Conservation (phyloP, 1,140 invertebrate species). For the Drosophila chauvacae region DNA sequence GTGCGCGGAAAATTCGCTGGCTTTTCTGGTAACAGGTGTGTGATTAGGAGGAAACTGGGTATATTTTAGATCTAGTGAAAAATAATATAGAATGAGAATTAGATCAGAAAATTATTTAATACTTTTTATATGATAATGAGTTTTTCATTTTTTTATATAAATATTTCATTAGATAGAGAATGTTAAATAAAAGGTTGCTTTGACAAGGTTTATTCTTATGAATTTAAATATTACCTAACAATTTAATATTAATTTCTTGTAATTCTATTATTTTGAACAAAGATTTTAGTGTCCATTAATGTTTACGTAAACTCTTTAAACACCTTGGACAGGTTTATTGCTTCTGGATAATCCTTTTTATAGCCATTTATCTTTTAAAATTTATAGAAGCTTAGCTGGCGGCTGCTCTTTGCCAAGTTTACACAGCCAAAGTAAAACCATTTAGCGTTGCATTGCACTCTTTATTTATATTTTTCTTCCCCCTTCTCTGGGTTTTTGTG, state of each 20-base stretch:
- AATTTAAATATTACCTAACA: not conserved
- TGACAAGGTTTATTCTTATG: not conserved
- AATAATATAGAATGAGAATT: not conserved
- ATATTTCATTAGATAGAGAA: too few species aligned
- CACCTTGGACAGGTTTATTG: constrained; percentile 6
- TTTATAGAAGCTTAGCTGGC: constrained; percentile 17
- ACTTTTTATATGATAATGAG: too few species aligned
- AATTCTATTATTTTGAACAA: not conserved
- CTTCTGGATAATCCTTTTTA: not conserved
- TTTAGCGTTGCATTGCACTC: constrained; percentile 29
- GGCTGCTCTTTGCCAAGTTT: constrained; percentile 22
- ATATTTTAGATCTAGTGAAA: not conserved
- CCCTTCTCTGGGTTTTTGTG: constrained; percentile 6
- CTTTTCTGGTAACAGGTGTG: constrained; percentile 6
- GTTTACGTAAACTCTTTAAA: not conserved
- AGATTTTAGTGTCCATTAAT: too few species aligned
- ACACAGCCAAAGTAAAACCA: constrained; percentile 28
- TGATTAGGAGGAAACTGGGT: not conserved
- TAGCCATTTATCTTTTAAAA: constrained; percentile 19
- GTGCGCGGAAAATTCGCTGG: constrained; percentile 5
- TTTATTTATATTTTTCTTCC: constrained; percentile 24
- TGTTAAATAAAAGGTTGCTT: too few species aligned
- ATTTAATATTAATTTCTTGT: not conserved
- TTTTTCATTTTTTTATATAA: not conserved
- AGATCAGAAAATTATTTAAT: too few species aligned